Base-by-base conservation (phyloP, 2,113 vertebrate species). In the Pyrgilauda ruficollis region DNA sequence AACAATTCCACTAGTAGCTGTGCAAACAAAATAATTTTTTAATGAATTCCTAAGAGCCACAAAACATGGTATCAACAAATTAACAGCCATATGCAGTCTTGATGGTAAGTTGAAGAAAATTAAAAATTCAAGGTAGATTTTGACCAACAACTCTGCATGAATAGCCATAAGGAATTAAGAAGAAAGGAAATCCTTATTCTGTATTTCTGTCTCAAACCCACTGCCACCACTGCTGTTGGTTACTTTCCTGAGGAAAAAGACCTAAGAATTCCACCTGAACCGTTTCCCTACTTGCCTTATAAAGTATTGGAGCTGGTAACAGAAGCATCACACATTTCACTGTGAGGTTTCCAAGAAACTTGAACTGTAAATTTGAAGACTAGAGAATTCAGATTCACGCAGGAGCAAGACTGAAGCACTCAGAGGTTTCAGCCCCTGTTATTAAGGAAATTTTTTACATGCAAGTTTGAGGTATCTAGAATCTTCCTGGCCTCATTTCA, bases 1-100 rank as follows among this genome's bases (percentile, higher is more conserved):
- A 85, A 49, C 9, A 23, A 46, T 56, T 82, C 46, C 52, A 63
- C 15, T 24, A 24, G n/a, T 61, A 76, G n/a, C 15, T 70, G 26
- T n/a, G 2, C 52, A 76, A 70, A 59, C 11, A 78, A 75, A 31
- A 15, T 26, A 31, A 44, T 31, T 0, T 10, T 33, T 55, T 55
- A 2, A 0, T 4, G 1, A 14, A 55, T 72, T 91, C 2, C 0
- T 46, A 50, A 67, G 35, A 84, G 43, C 39, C 39, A 35, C 27
- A 64, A 15, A 91, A 59, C 17, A 49, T 1, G 3, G 14, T 43
- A 44, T 26, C 20, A 83, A 74, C 9, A 81, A 74, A 62, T 55
- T 31, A 81, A 44, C 5, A 37, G n/a, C 20, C 2, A 0, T 11
- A 63, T 12, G 2, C 19, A 31, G 18, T 41, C 31, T 74, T 59